A percentile compares a stretch with the other conserved stretches of the same genome.
Evolutionary conservation across 1,140 invertebrate species (phyloP).

Genomic region (Procambarus virginalis): DNA sequence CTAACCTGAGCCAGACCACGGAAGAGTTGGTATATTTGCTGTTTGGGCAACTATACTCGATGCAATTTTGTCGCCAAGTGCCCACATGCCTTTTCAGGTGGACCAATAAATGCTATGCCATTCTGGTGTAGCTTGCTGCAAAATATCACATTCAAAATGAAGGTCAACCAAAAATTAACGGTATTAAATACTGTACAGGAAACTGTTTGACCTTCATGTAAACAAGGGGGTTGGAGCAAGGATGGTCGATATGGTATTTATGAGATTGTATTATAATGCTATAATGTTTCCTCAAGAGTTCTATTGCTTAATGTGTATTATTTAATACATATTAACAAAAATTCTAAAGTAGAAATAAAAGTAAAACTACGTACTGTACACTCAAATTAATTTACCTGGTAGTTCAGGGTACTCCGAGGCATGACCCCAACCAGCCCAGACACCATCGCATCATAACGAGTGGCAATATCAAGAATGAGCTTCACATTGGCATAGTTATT

Average conservation of each 20-base stretch:
- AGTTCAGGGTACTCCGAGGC: constrained; percentile 99
- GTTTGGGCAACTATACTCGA: constrained; percentile 99
- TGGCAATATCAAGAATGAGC: constrained; percentile 96
- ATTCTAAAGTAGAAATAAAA: no score
- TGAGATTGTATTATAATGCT: no score
- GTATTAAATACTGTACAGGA: constrained; percentile 78
- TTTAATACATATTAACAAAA: no score
- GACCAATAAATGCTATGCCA: constrained; percentile 91
- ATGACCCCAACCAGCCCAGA: constrained; percentile 99
- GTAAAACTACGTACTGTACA: no score
- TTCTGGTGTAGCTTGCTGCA: constrained; percentile 86
- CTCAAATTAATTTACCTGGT: constrained; percentile 80
- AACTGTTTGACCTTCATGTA: no score
- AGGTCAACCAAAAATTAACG: constrained; percentile 76
- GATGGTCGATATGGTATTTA: no score
- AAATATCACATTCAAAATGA: neutral
- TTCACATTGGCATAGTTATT: constrained; percentile 99
- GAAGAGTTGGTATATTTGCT: constrained; percentile 96
- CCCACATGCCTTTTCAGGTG: constrained; percentile 99
- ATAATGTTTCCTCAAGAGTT: no score
- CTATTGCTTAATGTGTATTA: no score
- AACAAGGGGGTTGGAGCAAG: no score
- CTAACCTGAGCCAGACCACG: constrained; percentile 94
- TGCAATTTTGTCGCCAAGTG: constrained; percentile 99
- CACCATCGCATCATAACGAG: constrained; percentile 87